Evolutionary conservation across 2,113 vertebrate species (phyloP).

Genomic region (Varanus komodoensis): DNA sequence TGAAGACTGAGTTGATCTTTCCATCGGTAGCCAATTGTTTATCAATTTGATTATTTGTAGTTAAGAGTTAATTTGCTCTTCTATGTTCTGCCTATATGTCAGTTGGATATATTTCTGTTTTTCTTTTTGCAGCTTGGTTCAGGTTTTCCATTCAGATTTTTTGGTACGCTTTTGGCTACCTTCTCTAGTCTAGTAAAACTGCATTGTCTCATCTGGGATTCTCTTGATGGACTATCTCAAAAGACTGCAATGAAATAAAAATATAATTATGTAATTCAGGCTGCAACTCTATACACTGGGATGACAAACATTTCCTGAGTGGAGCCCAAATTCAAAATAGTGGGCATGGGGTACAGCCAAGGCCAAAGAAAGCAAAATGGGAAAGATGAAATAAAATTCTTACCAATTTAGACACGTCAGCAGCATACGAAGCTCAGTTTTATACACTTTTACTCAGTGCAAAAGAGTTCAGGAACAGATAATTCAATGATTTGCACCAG

Average conservation of each 20-base stretch:
- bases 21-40: neutral
- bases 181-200: neutral
- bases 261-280: neutral
- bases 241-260: neutral
- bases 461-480: no score
- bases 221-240: neutral
- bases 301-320: no score
- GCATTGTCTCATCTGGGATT: neutral
- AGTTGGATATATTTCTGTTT: neutral
- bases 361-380: no score
- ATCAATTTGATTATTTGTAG: conserved; percentile 3
- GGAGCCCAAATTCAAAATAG: no score
- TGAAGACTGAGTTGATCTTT: neutral
- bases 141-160: neutral
- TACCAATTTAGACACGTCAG: no score
- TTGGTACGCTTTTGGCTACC: no score
- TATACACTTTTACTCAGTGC: no score
- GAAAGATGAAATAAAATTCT: no score
- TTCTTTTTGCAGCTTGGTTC: neutral
- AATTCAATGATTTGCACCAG: no score
- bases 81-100: neutral
- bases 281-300: neutral
- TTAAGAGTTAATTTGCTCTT: neutral
- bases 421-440: no score
- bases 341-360: no score